Base-by-base conservation (phyloP, 2,888 invertebrate species). In the Napeogenes inachia region DNA sequence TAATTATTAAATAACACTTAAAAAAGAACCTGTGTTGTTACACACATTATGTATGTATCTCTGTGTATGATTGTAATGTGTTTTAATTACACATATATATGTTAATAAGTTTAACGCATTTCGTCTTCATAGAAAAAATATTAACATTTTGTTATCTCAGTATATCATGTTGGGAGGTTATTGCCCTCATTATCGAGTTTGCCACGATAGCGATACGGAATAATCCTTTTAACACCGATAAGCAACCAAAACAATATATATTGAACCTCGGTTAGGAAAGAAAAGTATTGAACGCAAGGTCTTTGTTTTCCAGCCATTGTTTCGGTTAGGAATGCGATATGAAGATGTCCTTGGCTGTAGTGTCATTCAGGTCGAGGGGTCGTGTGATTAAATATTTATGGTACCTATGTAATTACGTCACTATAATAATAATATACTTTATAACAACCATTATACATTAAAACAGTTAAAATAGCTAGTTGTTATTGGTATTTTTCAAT, bases 131-230 rank as follows among this genome's bases (percentile, higher is more conserved):
- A 56, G 56, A 57, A 62, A 61, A 64, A 62, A 62, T 65, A 62
- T 58, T 65, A 63, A 57, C 59, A 21, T 55, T 54, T 12, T 54
- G 58, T 71, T 73, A 71, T 70, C 73, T 82, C 80, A 79, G 81
- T 77, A 75, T 77, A 81, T 84, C 82, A 83, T 79, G 82, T 80
- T 80, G 82, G 73, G 76, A 75, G 88, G 83, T 87, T 84, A 73
- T 79, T 81, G 83, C 74, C 80, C 87, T 76, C 78, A 76, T 81
- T 87, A 89, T 87, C 89, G 72, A 76, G 75, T 80, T 80, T 67
- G 66, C 79, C 73, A 78, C 80, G 89, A 89, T 89, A 87, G 83
- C 80, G 78, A 79, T 75, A 82, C 83, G 85, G 84, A 87, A 89
- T 87, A 87, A 87, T 84, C 80, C 80, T 84, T 78, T 80, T 75